phyloP scores from a whole-genome alignment of 2,888 invertebrate species.

The Andrena haemorrhoa region DNA sequence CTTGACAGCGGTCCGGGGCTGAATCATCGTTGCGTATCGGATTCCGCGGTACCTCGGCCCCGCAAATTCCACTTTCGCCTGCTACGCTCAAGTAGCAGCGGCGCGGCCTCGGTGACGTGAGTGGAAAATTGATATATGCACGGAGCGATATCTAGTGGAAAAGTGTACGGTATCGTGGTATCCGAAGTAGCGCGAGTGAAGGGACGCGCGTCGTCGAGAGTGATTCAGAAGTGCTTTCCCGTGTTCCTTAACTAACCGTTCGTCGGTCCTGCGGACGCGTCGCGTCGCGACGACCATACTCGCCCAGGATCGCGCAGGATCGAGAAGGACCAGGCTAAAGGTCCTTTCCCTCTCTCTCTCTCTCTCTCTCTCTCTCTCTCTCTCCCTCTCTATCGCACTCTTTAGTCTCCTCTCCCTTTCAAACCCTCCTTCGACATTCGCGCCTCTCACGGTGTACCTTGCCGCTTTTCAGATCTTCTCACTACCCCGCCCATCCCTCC shows the following conservation, averaged over 20 bases:
- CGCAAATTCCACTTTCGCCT: slow-evolving; percentile 57
- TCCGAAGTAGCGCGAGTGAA: slow-evolving; percentile 67
- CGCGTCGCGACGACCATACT: slow-evolving; percentile 68
- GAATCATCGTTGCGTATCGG: slow-evolving; percentile 36
- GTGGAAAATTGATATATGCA: slow-evolving; percentile 82
- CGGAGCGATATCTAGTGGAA: slow-evolving; percentile 74
- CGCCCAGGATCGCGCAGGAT: slow-evolving; percentile 46
- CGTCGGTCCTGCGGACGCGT: slow-evolving; percentile 71
- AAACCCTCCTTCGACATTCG: slow-evolving; percentile 37
- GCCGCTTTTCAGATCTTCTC: slow-evolving; percentile 27
- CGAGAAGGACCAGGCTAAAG: slow-evolving; percentile 63
- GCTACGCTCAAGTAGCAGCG: slow-evolving; percentile 43
- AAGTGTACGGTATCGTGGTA: slow-evolving; percentile 71
- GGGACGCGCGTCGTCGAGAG: slow-evolving; percentile 78
- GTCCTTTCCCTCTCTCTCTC: slow-evolving; percentile 42
- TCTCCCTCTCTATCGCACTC: no score
- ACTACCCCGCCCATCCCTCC: neutral
- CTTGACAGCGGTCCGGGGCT: slow-evolving; percentile 9
- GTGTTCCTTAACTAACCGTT: slow-evolving; percentile 84
- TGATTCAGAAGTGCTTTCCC: slow-evolving; percentile 84
- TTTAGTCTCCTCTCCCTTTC: slow-evolving; percentile 10
- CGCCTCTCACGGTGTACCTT: slow-evolving; percentile 13
- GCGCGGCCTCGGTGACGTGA: slow-evolving; percentile 73
- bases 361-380: no score
- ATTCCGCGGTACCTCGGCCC: slow-evolving; percentile 26